Evolutionary conservation across 2,797 vertebrate species (phyloP).

Genomic region (Capromys pilorides): DNA sequence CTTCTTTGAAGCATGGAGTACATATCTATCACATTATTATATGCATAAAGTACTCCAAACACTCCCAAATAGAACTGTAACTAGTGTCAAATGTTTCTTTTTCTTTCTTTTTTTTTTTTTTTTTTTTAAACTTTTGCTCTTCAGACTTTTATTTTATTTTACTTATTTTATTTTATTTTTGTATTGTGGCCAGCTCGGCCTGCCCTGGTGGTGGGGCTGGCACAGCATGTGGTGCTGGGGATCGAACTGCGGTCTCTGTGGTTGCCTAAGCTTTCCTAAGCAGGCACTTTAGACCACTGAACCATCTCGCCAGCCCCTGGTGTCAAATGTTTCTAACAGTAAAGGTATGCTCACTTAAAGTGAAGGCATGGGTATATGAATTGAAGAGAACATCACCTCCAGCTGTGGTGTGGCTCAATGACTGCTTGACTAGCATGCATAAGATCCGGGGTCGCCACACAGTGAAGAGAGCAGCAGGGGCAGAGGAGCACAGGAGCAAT

Average conservation of each 20-base stretch:
- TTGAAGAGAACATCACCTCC: background rate
- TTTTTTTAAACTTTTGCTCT: too few species aligned
- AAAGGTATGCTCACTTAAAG: background rate
- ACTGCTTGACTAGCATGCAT: background rate
- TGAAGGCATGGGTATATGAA: background rate
- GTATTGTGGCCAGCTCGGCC: too few species aligned
- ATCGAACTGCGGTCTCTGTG: too few species aligned
- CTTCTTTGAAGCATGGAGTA: constrained; percentile 34
- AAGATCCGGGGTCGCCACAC: background rate
- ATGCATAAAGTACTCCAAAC: background rate
- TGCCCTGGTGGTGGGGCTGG: too few species aligned
- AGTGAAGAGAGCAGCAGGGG: background rate
- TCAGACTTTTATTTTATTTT: too few species aligned
- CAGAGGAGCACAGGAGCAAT: background rate
- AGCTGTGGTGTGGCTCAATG: background rate
- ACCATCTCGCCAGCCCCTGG: too few species aligned
- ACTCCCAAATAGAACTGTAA: constrained; percentile 37
- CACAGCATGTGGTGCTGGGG: too few species aligned
- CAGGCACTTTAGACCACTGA: too few species aligned
- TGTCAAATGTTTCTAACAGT: background rate
- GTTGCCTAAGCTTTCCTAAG: too few species aligned
- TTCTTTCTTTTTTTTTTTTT: too few species aligned
- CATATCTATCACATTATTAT: constrained; percentile 41
- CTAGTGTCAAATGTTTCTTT: background rate
- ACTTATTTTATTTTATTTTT: too few species aligned